Percentiles rank a stretch among this genome's conserved stretches.
These are phyloP conservation scores for Sinocyclocheilus grahami DNA, from an alignment of 2,113 vertebrate genomes.

Conservation along the genomic window DNA sequence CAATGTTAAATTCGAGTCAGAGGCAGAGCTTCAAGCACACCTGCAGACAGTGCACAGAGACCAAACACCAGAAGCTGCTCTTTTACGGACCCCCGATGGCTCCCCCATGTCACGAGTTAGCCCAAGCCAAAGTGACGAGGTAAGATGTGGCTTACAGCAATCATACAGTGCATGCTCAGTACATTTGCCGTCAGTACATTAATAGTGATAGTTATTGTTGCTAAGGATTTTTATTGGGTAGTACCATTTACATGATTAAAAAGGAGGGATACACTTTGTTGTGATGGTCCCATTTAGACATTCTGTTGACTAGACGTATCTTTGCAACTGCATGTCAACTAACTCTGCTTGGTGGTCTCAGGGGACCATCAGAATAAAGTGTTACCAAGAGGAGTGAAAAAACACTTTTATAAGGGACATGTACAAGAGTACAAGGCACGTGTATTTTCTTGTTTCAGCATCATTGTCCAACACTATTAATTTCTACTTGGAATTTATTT, in stretches of 20 bases:
- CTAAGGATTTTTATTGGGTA: background rate
- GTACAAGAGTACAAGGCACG: too few species aligned
- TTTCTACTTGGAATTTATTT: background rate
- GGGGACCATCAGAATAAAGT: too few species aligned
- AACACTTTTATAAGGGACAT: too few species aligned
- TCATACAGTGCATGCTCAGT: background rate
- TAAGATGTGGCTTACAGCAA: conserved; percentile 66
- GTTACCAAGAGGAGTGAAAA: too few species aligned
- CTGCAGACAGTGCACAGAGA: conserved; percentile 92
- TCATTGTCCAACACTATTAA: background rate
- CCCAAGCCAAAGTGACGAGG: conserved; percentile 96
- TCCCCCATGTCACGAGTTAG: conserved; percentile 97
- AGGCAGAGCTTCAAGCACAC: conserved; percentile 94
- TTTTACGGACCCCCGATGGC: conserved; percentile 92
- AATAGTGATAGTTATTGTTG: background rate
- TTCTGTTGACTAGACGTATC: too few species aligned
- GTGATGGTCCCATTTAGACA: too few species aligned
- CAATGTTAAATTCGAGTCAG: conserved; percentile 98
- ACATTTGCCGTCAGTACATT: background rate
- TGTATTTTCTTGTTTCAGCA: background rate
- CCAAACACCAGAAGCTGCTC: conserved; percentile 83
- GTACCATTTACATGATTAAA: background rate
- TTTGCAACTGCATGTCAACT: too few species aligned
- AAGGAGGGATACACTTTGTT: too few species aligned
- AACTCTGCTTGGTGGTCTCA: too few species aligned